Evolutionary conservation across 2,888 invertebrate genomes (phyloP), one percentile per base, ranked within the genome.

Genomic region (Drosophila mulleri): DNA sequence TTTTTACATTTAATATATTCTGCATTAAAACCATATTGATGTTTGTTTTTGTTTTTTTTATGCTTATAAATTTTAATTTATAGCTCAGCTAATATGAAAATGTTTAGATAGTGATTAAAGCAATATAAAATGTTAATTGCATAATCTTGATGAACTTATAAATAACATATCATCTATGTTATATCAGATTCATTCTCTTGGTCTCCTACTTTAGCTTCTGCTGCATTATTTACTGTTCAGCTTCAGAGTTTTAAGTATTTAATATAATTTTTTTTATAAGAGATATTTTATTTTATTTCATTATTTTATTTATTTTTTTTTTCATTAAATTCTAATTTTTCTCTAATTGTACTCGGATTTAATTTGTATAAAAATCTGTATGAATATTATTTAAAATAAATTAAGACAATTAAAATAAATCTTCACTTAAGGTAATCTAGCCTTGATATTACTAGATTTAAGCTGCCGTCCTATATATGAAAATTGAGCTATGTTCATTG

Each of bases 401-500:
- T 23, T 7, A 23, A 14, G 12, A 11, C 32, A 32, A 11, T 32
- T 11, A 11, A 32, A 32, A 32, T 32, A 32, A 32, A 32, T 32
- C 11, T 32, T 32, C 32, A 32, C 32, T 11, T 32, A 11, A 32
- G 32, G 0, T 32, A 32, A 32, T 32, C 32, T 3, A 32, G 9
- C 32, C 2, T 18, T 8, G 14, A 47, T 26, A 23, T 3, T 47
- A 23, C n/a, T 4, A 11, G 62, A 68, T 74, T 62, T 72, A 64
- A 74, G 68, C 71, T 65, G 83, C 53, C 68, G 67, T 60, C 61
- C 67, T 80, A 72, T 80, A 72, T 65, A 70, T 63, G 77, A 67
- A 59, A 56, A 74, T 73, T 68, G 70, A 68, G 67, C 39, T 68
- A 42, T 45, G 58, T 64, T 54, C 57, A 72, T 67, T 64, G 62